Evolutionary conservation across 1,140 invertebrate species (phyloP), one percentile per base, ranked within the genome.

Genomic region (Piezodorus guildinii): DNA sequence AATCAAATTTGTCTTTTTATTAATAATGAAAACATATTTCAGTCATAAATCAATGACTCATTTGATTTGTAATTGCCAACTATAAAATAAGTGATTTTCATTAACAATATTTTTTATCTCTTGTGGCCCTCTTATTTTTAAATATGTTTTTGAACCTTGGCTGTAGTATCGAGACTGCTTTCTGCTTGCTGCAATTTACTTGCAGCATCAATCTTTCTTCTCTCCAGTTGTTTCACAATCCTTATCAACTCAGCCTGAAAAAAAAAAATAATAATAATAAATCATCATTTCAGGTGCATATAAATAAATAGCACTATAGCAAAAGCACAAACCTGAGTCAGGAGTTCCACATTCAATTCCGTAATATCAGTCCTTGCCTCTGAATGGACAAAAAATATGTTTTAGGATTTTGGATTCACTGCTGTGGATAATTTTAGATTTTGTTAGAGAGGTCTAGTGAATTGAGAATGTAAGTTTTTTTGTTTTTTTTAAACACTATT

Each of bases 341-440:
- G 44, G 14, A 19, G 15, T 16, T 66, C 65, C 15, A 66, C 25
- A 27, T 66, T 66, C 62, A 66, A 60, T 62, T 66, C 62, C 6
- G 61, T 62, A 5, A 66, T 66, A 52, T 66, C 65, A 17, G 65
- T 63, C 23, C 44, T 66, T 5, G 65, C 62, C 30, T 66, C 65
- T 66, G 30, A 58, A 66, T 63, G 30, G n/a, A n/a, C 14, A 9
- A 52, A 52, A n/a, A 21, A n/a, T 52, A 52, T 52, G 12, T 52
- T 52, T 52, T 21, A 25, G 8, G 12, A 25, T 52, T 21, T 16
- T 6, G 1, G 12, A 52, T 52, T 52, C n/a, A 15, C 49, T 30
- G 27, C 8, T 30, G 8, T 30, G 27, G 8, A 30, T 30, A 4
- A n/a, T n/a, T n/a, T n/a, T n/a, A n/a, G n/a, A n/a, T n/a, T n/a